Percentiles rank a stretch among this genome's conserved stretches.
These are phyloP conservation scores for Ammodytes marinus DNA, from an alignment of 2,113 vertebrate genomes.

Conservation along the genomic window DNA sequence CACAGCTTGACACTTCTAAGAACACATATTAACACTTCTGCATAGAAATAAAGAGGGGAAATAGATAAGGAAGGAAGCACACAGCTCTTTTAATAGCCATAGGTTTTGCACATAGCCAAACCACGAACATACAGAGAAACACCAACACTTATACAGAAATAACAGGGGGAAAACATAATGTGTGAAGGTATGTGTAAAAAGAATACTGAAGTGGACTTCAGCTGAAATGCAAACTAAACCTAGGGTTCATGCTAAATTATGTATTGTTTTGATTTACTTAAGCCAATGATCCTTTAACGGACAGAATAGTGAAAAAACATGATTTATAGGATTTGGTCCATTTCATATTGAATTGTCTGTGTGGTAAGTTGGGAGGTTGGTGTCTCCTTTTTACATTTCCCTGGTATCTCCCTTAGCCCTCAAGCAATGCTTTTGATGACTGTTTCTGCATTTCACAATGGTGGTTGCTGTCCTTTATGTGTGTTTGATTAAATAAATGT, in stretches of 20 bases:
- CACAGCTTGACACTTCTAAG: conserved; percentile 3
- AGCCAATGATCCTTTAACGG: not conserved
- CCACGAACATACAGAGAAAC: conserved; percentile 54
- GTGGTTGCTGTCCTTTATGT: not conserved
- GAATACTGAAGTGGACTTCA: not conserved
- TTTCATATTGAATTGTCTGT: conserved; percentile 12
- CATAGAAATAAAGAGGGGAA: conserved; percentile 59
- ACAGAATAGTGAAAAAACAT: not conserved
- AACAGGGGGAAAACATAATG: conserved; percentile 6
- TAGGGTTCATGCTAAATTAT: not conserved
- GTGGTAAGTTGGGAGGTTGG: not conserved
- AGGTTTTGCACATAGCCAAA: conserved; percentile 34
- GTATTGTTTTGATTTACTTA: not conserved
- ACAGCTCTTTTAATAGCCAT: conserved; percentile 68
- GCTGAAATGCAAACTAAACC: not conserved
- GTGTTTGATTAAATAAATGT: not conserved
- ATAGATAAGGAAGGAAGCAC: conserved; percentile 60
- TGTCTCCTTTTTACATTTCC: not conserved
- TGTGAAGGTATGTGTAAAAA: not conserved
- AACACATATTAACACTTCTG: not conserved
- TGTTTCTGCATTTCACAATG: not conserved
- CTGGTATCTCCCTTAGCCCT: not conserved
- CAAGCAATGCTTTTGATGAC: no score
- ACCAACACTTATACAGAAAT: conserved; percentile 38
- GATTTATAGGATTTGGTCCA: not conserved